Evolutionary conservation across 2,113 vertebrate species (phyloP), one percentile per base, ranked within the genome.

Genomic region (Pomatostomus ruficeps): DNA sequence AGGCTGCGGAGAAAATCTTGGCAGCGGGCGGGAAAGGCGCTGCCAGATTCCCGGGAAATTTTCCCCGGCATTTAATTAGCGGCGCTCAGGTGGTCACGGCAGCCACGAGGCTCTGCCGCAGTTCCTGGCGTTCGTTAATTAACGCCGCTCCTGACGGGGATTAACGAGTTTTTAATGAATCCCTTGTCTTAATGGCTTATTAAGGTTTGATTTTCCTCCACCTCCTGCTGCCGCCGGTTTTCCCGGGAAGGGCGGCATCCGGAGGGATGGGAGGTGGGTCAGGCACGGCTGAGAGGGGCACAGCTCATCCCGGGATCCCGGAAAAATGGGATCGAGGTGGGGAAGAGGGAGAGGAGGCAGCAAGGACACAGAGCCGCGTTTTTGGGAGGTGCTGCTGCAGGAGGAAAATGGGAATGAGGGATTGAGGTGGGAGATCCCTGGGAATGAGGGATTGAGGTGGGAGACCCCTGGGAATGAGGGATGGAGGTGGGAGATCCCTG

Each of bases 61-160:
- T 95, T 87, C 96, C 91, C 76, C 51, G 96, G 86, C 94, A 88
- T 97, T 97, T 97, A 96, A 97, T 97, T 95, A 97, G 95, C 12
- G 1, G 75, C 91, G 28, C 96, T 96, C 96, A 94, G 95, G 95
- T 96, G 96, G 86, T 57, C 96, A 92, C 26, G 89, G 80, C 74
- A 81, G 42, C 52, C 78, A n/a, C 29, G 25, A 67, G 89, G 58
- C 89, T 92, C 84, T 16, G 31, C 78, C 76, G 91, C 91, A 83
- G 54, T 61, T 89, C 92, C 81, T 49, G 91, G 90, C 71, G 31
- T 96, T 97, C 86, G 93, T 96, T 97, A 96, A 97, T 97, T 97
- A 95, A 94, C 93, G 96, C 78, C 21, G 52, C 86, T 82, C 90
- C 92, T 95, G 96, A 93, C 94, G 91, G 92, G 88, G 86, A 97